A percentile compares a stretch with the other conserved stretches of the same genome.
Conservation (phyloP, 2,797 vertebrate species). For the Lacerta bilineata region DNA sequence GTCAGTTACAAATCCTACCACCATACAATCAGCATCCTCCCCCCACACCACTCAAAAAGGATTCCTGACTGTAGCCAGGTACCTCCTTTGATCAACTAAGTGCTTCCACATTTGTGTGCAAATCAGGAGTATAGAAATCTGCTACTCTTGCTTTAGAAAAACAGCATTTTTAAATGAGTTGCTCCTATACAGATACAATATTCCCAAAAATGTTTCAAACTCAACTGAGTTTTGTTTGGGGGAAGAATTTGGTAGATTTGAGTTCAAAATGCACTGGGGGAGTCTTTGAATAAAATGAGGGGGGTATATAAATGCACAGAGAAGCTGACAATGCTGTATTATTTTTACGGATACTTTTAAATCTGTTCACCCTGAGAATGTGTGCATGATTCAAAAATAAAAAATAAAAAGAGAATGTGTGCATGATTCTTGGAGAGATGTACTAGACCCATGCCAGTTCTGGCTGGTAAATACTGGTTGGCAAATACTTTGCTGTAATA, state of each 20-base stretch:
- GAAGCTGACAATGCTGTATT: background rate
- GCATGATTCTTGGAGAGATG: background rate
- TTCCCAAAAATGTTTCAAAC: background rate
- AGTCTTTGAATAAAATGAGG: background rate
- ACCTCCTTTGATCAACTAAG: background rate
- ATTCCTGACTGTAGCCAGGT: background rate
- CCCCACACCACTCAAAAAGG: background rate
- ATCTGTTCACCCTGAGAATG: background rate
- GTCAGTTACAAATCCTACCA: background rate
- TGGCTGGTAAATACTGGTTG: background rate
- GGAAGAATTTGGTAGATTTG: background rate
- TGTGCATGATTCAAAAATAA: background rate
- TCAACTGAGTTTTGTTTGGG: background rate
- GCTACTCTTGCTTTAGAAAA: background rate
- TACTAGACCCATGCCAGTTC: background rate
- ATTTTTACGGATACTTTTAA: background rate
- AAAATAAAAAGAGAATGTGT: background rate
- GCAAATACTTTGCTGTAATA: background rate
- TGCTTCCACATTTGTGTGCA: background rate
- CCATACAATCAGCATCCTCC: background rate
- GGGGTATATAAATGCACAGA: background rate
- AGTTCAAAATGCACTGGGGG: background rate
- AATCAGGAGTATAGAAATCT: background rate
- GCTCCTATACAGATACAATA: background rate
- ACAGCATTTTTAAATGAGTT: background rate